Conservation (phyloP, 2,113 vertebrate species). For the Ceuthmochares aereus region DNA sequence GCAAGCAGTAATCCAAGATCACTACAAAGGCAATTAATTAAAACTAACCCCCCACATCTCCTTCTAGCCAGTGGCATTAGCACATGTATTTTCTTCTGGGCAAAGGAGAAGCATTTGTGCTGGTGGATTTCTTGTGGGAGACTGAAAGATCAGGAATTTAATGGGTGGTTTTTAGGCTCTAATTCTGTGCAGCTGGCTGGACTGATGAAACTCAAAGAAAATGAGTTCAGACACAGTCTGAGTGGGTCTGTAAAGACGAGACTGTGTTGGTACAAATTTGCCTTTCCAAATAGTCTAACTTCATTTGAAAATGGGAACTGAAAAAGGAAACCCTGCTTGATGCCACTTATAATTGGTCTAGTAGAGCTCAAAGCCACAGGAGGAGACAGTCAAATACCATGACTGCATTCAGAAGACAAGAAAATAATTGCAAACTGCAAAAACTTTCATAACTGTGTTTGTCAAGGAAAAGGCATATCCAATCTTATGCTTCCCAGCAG, state of each 20-base stretch:
- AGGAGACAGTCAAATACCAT: conserved; percentile 10
- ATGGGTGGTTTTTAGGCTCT: neutral
- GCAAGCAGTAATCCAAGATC: neutral
- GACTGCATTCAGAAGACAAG: neutral
- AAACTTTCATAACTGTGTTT: neutral
- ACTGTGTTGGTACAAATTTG: neutral
- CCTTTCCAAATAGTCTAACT: neutral
- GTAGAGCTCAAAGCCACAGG: neutral
- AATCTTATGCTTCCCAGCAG: conserved; percentile 12
- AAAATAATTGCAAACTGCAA: conserved; percentile 27
- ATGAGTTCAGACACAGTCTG: neutral
- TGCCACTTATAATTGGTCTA: neutral
- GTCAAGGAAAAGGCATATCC: neutral
- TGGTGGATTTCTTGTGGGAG: neutral
- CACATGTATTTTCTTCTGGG: neutral
- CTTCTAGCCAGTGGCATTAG: neutral
- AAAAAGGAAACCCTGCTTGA: conserved; percentile 3
- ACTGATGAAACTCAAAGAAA: neutral
- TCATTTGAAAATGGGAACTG: neutral
- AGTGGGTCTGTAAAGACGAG: neutral
- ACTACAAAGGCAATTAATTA: neutral
- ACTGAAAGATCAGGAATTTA: neutral
- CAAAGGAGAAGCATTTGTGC: neutral
- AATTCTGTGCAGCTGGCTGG: neutral
- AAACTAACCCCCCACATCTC: neutral